phyloP scores from a whole-genome alignment of 1,140 invertebrate species.

The Agrypnia vestita region DNA sequence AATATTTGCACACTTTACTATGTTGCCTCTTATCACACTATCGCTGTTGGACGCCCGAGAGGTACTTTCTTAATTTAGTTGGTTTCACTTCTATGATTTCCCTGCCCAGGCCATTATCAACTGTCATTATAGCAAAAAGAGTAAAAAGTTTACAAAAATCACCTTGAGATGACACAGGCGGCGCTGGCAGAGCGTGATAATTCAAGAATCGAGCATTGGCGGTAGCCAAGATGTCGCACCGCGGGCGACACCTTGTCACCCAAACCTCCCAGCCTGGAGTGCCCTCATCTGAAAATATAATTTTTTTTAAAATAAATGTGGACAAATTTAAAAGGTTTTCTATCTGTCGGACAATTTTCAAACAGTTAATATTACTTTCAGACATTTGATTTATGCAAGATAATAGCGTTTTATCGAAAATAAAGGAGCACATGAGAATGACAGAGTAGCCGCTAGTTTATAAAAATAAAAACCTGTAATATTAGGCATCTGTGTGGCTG shows the following conservation, averaged over 20 bases:
- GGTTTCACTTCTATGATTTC: too few species aligned
- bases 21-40: too few species aligned
- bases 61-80: too few species aligned
- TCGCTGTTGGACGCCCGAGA: too few species aligned
- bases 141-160: background rate
- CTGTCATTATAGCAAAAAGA: background rate
- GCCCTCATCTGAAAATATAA: constrained; percentile 49
- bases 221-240: constrained; percentile 55
- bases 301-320: background rate
- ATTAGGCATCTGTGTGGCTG: constrained; percentile 54
- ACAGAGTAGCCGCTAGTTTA: background rate
- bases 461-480: constrained; percentile 49
- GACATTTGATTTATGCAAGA: too few species aligned
- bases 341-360: too few species aligned
- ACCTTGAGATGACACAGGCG: constrained; percentile 44
- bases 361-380: too few species aligned
- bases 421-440: background rate
- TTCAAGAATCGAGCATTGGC: constrained; percentile 53
- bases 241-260: constrained; percentile 48
- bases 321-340: too few species aligned
- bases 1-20: too few species aligned
- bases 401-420: background rate
- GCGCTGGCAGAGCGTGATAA: constrained; percentile 53
- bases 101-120: too few species aligned
- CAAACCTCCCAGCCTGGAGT: constrained; percentile 57